Base-by-base conservation (phyloP, 2,113 vertebrate genomes). In the Oreochromis spilurus region DNA sequence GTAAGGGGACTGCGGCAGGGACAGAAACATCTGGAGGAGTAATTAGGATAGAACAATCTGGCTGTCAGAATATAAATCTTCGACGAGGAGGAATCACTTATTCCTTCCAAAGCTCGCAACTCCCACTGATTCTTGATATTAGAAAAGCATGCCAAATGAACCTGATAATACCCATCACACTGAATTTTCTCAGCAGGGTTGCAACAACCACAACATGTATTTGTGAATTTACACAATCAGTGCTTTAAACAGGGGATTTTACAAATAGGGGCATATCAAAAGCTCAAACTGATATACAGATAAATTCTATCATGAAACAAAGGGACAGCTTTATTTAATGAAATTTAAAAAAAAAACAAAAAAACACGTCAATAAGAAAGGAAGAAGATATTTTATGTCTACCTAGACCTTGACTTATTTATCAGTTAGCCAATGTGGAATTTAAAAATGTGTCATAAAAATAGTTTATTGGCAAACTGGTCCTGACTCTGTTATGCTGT, bases 11-110 rank as follows among this genome's bases (percentile, higher is more conserved):
- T 29, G 31, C 38, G 11, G 40, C 3, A n/a, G 75, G n/a, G 60
- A 84, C 58, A 86, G 79, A 84, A 87, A 91, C 88, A 93, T 86
- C 84, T 94, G 91, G 83, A 85, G 57, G 45, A 78, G 83, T 77
- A 84, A 86, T 92, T 92, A 89, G 79, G 50, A 79, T 12, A 52
- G 34, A 86, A 88, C 80, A 77, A n/a, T 77, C 72, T 77, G 17
- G 26, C 45, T 52, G 58, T 85, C 40, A 58, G 31, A 80, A 40
- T 60, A 84, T 82, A 89, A 89, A 91, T 81, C 79, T 88, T 65
- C 52, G 29, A 84, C 79, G 70, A 12, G 26, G 53, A 79, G 55
- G 72, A 84, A 80, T 85, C 82, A 50, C 29, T 81, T 75, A 26
- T 82, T 82, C 48, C 50, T 84, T 85, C 45, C 36, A 81, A 89